Evolutionary conservation across 2,888 invertebrate species (phyloP).

Genomic region (Netelia inedita): DNA sequence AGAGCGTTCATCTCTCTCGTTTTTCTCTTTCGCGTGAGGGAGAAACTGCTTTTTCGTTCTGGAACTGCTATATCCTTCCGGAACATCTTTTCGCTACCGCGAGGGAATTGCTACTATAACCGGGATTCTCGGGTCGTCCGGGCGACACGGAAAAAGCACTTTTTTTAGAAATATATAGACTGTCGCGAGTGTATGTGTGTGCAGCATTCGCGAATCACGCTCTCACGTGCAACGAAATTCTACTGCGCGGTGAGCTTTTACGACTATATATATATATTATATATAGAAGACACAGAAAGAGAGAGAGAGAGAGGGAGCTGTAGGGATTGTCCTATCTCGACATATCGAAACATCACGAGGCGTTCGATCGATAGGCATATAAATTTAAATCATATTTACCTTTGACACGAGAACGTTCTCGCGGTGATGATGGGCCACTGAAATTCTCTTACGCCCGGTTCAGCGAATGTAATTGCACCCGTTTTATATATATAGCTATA

Average conservation of each 20-base stretch:
- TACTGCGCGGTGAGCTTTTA: slow-evolving; percentile 4
- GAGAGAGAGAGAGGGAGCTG: no score
- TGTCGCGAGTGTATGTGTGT: not conserved
- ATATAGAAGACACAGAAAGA: no score
- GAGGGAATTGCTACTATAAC: slow-evolving; percentile 62
- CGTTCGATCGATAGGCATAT: slow-evolving; percentile 11
- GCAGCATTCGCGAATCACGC: slow-evolving; percentile 38
- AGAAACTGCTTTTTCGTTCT: slow-evolving; percentile 65
- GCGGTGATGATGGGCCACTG: slow-evolving; percentile 54
- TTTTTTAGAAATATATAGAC: slow-evolving; percentile 41
- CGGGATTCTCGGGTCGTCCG: slow-evolving; percentile 42
- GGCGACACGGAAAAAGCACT: slow-evolving; percentile 43
- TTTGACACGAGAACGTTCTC: slow-evolving; percentile 69
- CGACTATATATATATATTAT: not conserved
- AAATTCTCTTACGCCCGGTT: slow-evolving; percentile 74
- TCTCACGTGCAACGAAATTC: slow-evolving; percentile 32
- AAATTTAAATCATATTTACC: slow-evolving; percentile 78
- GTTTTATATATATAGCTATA: slow-evolving; percentile 27
- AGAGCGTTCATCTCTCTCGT: slow-evolving; percentile 33
- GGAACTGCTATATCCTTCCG: slow-evolving; percentile 61
- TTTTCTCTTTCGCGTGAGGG: slow-evolving; percentile 44
- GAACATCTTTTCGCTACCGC: slow-evolving; percentile 61
- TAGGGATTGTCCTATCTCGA: no score
- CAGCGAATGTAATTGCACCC: slow-evolving; percentile 50
- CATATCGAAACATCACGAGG: not conserved